Conservation (phyloP, 2,797 vertebrate genomes). For the Syngnathus rostellatus region DNA sequence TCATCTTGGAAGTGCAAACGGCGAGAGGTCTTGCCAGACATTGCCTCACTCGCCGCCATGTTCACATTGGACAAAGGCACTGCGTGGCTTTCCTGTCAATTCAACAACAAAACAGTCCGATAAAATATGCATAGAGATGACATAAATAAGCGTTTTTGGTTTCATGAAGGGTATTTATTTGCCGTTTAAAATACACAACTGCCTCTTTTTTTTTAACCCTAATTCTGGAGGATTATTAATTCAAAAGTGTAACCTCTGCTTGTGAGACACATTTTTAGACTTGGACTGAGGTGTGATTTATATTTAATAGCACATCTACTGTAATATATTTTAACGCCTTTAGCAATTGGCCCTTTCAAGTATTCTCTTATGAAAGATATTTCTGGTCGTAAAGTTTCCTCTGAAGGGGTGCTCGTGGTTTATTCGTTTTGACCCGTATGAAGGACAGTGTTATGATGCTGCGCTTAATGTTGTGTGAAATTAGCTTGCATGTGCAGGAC, state of each 20-base stretch:
- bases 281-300: neutral
- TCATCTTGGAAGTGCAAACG: slow-evolving; percentile 72
- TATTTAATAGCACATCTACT: neutral
- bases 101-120: neutral
- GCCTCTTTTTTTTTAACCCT: neutral
- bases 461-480: slow-evolving; percentile 63
- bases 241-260: neutral
- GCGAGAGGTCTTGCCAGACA: slow-evolving; percentile 57
- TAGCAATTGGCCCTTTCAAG: neutral
- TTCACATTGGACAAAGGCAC: slow-evolving; percentile 76
- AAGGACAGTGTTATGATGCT: slow-evolving; percentile 46
- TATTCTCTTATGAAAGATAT: slow-evolving; percentile 4
- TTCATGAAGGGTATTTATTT: neutral
- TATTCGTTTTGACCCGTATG: slow-evolving; percentile 37
- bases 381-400: slow-evolving; percentile 20
- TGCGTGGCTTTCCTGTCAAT: slow-evolving; percentile 79
- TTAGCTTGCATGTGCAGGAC: slow-evolving; percentile 35
- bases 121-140: neutral
- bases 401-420: slow-evolving; percentile 24
- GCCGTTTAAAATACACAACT: neutral
- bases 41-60: slow-evolving; percentile 60
- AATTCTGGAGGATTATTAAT: neutral
- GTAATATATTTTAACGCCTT: slow-evolving; percentile 1
- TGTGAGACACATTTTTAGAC: neutral
- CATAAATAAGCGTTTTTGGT: neutral